Percentiles rank a stretch among this genome's conserved stretches.
Evolutionary conservation across 2,797 vertebrate species (phyloP).

Genomic region (Anguilla anguilla): DNA sequence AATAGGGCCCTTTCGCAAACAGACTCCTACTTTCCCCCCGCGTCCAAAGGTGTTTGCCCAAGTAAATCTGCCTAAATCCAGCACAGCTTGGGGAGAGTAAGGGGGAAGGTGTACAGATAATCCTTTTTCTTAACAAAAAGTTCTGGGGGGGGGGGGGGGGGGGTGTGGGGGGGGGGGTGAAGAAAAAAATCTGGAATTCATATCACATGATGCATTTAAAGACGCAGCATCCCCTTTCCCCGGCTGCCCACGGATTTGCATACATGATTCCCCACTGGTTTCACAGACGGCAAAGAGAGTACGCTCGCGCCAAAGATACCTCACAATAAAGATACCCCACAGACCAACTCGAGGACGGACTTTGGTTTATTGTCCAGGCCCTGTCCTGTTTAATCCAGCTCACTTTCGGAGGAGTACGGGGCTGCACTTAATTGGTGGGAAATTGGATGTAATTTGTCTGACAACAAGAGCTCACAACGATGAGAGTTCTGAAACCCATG

Average conservation of each 20-base stretch:
- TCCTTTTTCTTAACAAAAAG: conserved; percentile 79
- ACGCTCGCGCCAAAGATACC: conserved; percentile 54
- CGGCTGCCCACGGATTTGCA: conserved; percentile 60
- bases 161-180: conserved; percentile 33
- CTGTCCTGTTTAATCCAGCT: conserved; percentile 9
- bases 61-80: conserved; percentile 97
- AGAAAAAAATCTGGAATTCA: conserved; percentile 79
- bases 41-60: conserved; percentile 97
- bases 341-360: conserved; percentile 32
- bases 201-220: conserved; percentile 88
- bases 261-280: conserved; percentile 47
- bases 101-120: conserved; percentile 80
- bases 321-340: conserved; percentile 54
- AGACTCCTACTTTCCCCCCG: conserved; percentile 81
- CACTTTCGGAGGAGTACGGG: neutral
- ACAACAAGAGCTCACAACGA: neutral
- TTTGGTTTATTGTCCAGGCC: conserved; percentile 18
- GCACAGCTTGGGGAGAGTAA: conserved; percentile 74
- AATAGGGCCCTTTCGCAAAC: conserved; percentile 94
- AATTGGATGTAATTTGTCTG: neutral
- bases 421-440: neutral
- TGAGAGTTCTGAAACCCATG: neutral
- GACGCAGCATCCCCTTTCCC: conserved; percentile 74
- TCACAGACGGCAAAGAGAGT: conserved; percentile 18
- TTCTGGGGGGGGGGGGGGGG: conserved; percentile 58